These are phyloP conservation scores for Petrocephalus microphthalmus DNA, from an alignment of 2,113 vertebrate species.

Conservation along the genomic window DNA sequence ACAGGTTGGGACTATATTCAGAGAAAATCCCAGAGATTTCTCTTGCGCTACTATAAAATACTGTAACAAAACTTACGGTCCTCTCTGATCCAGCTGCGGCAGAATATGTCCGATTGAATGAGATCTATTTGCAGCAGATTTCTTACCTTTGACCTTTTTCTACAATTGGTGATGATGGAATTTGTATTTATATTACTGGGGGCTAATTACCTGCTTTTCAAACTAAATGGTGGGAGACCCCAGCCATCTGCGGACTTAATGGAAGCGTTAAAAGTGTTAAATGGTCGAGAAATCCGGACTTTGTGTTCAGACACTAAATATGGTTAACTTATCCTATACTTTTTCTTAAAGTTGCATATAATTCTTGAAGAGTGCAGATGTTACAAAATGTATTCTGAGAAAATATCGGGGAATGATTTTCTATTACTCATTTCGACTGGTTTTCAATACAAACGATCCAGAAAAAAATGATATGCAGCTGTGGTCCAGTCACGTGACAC, in stretches of 20 bases:
- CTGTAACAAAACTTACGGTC: constrained; percentile 33
- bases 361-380: neutral
- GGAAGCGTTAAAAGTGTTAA: neutral
- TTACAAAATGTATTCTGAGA: neutral
- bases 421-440: neutral
- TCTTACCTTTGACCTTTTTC: constrained; percentile 65
- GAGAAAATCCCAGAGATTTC: constrained; percentile 21
- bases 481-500: neutral
- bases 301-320: neutral
- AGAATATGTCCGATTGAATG: constrained; percentile 60
- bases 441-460: neutral
- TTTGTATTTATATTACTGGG: constrained; percentile 51
- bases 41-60: constrained; percentile 37
- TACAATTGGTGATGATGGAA: constrained; percentile 54
- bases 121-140: constrained; percentile 45
- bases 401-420: neutral
- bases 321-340: neutral
- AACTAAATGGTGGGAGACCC: neutral
- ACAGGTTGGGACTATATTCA: neutral
- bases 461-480: neutral
- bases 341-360: neutral
- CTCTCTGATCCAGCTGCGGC: constrained; percentile 56
- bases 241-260: neutral
- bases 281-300: neutral
- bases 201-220: neutral